Percentiles rank a stretch among this genome's conserved stretches.
phyloP scores from a whole-genome alignment of 2,797 vertebrate genomes.

The Heterohyrax brucei region DNA sequence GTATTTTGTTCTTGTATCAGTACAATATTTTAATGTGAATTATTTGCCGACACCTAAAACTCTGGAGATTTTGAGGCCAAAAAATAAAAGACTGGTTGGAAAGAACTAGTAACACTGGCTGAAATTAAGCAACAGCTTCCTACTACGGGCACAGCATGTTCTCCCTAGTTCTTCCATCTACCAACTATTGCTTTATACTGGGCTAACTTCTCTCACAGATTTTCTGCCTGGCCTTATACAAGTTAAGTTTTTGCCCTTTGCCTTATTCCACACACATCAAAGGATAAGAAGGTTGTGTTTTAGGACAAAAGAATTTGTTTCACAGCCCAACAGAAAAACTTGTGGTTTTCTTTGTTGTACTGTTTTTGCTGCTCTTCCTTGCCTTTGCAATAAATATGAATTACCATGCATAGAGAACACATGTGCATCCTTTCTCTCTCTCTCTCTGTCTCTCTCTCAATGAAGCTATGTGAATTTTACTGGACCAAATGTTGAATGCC shows the following conservation, averaged over 20 bases:
- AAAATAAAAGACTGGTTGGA: not conserved
- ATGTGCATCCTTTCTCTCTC: not conserved
- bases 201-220: conserved; percentile 1
- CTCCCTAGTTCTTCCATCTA: not conserved
- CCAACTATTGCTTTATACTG: not conserved
- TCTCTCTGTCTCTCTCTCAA: not conserved
- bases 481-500: conserved; percentile 38
- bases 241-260: conserved; percentile 47
- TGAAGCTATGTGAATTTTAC: conserved; percentile 28
- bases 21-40: conserved; percentile 1
- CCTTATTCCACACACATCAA: conserved; percentile 41
- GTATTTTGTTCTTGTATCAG: not conserved
- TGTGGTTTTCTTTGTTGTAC: conserved; percentile 34
- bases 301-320: not conserved
- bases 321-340: not conserved
- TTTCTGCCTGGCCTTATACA: conserved; percentile 17
- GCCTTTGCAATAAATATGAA: conserved; percentile 31
- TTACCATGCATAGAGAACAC: not conserved
- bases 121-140: not conserved
- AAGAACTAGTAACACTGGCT: not conserved
- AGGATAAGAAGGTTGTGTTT: not conserved
- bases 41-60: conserved; percentile 40
- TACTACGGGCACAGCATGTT: not conserved
- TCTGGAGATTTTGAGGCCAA: not conserved
- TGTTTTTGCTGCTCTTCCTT: not conserved